Evolutionary conservation across 2,888 invertebrate genomes (phyloP), one percentile per base, ranked within the genome.

Genomic region (Rhagonycha lutea): DNA sequence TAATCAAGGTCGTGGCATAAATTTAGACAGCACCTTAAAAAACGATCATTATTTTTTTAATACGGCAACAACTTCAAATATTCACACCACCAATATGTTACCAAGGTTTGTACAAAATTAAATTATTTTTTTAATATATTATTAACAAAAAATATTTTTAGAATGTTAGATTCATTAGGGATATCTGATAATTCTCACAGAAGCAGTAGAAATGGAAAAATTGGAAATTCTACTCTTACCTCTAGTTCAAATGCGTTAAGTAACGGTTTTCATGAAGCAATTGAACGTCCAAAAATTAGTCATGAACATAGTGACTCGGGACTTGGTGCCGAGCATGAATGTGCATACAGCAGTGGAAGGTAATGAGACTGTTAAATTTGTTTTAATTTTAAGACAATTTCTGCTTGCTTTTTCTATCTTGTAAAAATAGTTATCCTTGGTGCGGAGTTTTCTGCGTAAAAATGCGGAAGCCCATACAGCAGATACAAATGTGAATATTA

Each of bases 241-340:
- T 83, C 83, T 69, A 83, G 84, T 78, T 82, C 85, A 5, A 83
- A 82, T 73, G 83, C 83, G 4, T 79, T 84, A n/a, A 81, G 72
- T 68, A 82, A 81, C 70, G 83, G 83, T 26, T 82, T 82, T 70
- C 82, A 83, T 73, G 83, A 84, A 62, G 74, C 80, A 23, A 73
- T 79, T 26, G 83, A 82, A 28, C 75, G 83, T 61, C 82, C 82
- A 62, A 82, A 92, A 79, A 92, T 92, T 47, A 93, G 92, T 26
- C 94, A 94, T 81, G 94, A 94, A 83, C 94, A 94, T 83, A 94
- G 94, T 0, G 94, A 94, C 86, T 94, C 94, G 0, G 94, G 94
- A 0, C 88, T 94, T 5, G 94, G 94, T 67, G 93, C 92, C 14
- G 94, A 94, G 86, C 94, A 94, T 86, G 94, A 94, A 83, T 93